These are phyloP conservation scores for Sinocyclocheilus grahami DNA, from an alignment of 2,113 vertebrate genomes.

Conservation along the genomic window DNA sequence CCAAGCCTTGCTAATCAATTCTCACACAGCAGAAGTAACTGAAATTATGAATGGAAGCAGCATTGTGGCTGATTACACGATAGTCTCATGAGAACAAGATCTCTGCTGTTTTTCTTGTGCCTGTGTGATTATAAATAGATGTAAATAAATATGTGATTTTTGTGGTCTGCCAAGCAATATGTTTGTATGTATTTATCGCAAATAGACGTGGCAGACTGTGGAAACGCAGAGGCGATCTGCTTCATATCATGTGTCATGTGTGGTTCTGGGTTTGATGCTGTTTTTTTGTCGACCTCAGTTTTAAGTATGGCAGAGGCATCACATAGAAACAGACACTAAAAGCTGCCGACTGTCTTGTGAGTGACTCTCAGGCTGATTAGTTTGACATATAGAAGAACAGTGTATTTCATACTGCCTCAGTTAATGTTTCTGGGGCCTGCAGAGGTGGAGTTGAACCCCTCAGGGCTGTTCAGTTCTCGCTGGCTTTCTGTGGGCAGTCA, in stretches of 20 bases:
- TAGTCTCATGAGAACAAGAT: neutral
- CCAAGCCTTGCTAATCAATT: constrained; percentile 18
- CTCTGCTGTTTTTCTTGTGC: neutral
- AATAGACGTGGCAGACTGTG: neutral
- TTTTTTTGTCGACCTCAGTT: neutral
- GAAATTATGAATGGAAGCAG: constrained; percentile 5
- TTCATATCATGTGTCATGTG: neutral
- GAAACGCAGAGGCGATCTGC: neutral
- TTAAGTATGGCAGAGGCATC: neutral
- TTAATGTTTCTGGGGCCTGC: constrained; percentile 7
- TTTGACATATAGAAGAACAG: constrained; percentile 3
- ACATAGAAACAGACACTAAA: constrained; percentile 3
- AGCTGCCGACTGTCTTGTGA: constrained; percentile 12
- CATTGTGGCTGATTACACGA: neutral
- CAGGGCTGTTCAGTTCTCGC: neutral
- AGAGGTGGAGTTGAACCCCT: constrained; percentile 10
- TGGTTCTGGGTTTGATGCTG: neutral
- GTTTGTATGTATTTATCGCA: neutral
- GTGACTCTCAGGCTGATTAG: neutral
- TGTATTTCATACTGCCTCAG: neutral
- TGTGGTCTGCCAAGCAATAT: constrained; percentile 14
- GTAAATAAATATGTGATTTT: constrained; percentile 26
- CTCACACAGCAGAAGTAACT: neutral
- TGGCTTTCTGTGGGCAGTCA: constrained; percentile 21
- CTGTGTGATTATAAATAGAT: constrained; percentile 36